phyloP scores from a whole-genome alignment of 1,140 invertebrate genomes.

The Matsumurasca onukii region DNA sequence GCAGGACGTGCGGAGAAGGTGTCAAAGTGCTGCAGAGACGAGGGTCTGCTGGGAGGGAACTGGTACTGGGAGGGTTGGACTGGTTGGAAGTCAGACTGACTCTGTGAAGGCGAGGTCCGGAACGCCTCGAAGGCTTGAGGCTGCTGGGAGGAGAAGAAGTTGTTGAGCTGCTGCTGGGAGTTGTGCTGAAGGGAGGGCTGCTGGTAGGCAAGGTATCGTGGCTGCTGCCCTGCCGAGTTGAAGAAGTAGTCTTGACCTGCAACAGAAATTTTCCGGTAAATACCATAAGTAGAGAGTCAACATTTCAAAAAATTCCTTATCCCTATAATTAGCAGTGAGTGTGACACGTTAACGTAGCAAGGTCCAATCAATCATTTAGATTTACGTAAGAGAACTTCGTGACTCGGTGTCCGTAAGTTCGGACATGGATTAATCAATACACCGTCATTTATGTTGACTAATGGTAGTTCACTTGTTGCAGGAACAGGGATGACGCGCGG shows the following conservation, averaged over 20 bases:
- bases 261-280: too few relatives aligned
- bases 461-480: too few relatives aligned
- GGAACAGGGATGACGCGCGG: too few relatives aligned
- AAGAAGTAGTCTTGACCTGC: constrained; percentile 40
- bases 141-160: constrained; percentile 33
- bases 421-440: too few relatives aligned
- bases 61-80: constrained; percentile 28
- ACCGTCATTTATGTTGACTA: too few relatives aligned
- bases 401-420: too few relatives aligned
- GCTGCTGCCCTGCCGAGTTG: constrained; percentile 32
- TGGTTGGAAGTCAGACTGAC: constrained; percentile 21
- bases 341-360: too few relatives aligned
- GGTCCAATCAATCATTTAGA: too few relatives aligned
- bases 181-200: constrained; percentile 30
- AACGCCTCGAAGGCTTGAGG: constrained; percentile 35
- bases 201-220: constrained; percentile 32
- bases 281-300: too few relatives aligned
- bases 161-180: constrained; percentile 34
- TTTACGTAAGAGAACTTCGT: too few relatives aligned
- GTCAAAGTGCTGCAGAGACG: constrained; percentile 13
- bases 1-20: background rate
- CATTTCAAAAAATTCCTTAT: too few relatives aligned
- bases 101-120: constrained; percentile 28
- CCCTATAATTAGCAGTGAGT: too few relatives aligned
- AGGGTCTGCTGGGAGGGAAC: constrained; percentile 11